phyloP scores from a whole-genome alignment of 1,140 invertebrate species.

The Penaeus japonicus region DNA sequence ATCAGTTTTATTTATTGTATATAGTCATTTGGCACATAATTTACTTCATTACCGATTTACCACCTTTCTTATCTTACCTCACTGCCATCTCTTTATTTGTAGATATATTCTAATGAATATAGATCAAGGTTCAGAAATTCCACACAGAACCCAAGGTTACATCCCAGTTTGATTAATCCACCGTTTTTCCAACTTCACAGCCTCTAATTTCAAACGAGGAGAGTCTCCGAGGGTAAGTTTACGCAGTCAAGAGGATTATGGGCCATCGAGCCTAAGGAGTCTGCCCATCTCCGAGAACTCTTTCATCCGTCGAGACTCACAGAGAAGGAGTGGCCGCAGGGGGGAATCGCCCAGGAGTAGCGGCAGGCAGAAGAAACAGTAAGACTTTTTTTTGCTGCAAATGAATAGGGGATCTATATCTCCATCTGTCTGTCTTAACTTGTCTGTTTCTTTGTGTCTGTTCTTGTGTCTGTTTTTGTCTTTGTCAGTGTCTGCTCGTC shows the following conservation, averaged over 20 bases:
- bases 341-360: constrained; percentile 31
- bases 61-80: too few species aligned
- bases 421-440: too few species aligned
- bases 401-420: too few species aligned
- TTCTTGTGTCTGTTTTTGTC: too few species aligned
- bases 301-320: background rate
- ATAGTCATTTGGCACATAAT: too few species aligned
- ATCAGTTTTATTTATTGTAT: too few species aligned
- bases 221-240: constrained; percentile 28
- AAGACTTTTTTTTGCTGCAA: background rate
- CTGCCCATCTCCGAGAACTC: background rate
- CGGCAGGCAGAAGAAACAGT: constrained; percentile 15
- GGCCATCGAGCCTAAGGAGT: background rate
- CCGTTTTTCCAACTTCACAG: background rate
- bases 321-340: background rate
- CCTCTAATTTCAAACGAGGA: constrained; percentile 10
- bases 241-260: constrained; percentile 21
- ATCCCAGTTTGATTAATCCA: background rate
- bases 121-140: background rate
- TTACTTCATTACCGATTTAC: too few species aligned
- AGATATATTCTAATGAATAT: too few species aligned
- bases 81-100: too few species aligned
- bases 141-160: too few species aligned
- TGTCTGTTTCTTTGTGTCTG: too few species aligned
- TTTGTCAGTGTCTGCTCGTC: too few species aligned